These are phyloP conservation scores for Momotus momota DNA, from an alignment of 2,797 vertebrate species.

Conservation along the genomic window DNA sequence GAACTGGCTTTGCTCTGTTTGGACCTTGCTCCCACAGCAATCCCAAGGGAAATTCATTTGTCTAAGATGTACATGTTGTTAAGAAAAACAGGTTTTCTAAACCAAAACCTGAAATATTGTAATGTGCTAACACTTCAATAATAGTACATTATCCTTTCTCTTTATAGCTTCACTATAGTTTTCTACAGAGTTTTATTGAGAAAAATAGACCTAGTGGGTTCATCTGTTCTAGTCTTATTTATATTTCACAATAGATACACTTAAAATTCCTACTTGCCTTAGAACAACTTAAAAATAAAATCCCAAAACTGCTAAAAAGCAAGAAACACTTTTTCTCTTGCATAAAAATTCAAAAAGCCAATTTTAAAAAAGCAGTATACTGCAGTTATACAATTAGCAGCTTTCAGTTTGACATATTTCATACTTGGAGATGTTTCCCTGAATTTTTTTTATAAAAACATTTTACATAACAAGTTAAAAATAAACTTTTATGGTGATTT, in stretches of 20 bases:
- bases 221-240: constrained; percentile 13
- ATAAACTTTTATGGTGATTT: constrained; percentile 71
- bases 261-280: background rate
- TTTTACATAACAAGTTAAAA: constrained; percentile 75
- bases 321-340: background rate
- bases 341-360: background rate
- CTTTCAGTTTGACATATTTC: constrained; percentile 59
- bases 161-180: background rate
- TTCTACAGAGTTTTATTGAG: background rate
- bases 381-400: constrained; percentile 26
- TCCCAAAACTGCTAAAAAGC: background rate
- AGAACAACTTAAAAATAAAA: constrained; percentile 15
- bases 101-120: background rate
- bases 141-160: background rate
- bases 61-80: background rate
- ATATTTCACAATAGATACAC: background rate
- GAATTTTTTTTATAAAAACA: background rate
- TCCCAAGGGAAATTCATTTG: background rate
- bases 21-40: background rate
- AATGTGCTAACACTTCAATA: background rate
- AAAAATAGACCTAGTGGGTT: background rate
- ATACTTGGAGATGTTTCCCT: constrained; percentile 45
- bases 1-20: background rate
- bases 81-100: background rate
- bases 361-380: background rate